Percentiles rank a stretch among this genome's conserved stretches.
These are phyloP conservation scores for Aphyosemion australe DNA, from an alignment of 2,113 vertebrate genomes.

Conservation along the genomic window DNA sequence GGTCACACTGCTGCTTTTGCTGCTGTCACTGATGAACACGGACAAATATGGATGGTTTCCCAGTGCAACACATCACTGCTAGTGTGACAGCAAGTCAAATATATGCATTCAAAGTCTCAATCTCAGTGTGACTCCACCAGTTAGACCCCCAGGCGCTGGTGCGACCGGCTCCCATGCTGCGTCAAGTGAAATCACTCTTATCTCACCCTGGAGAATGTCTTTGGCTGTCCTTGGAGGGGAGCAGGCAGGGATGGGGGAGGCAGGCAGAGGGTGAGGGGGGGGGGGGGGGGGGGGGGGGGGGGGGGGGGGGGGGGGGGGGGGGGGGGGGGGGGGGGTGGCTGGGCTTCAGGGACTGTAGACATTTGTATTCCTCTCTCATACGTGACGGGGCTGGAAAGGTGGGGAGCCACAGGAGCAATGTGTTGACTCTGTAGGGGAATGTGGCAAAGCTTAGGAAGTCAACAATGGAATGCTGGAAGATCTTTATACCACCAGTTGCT, in stretches of 20 bases:
- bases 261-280: no score
- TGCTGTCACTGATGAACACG: slow-evolving; percentile 37
- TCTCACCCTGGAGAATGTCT: slow-evolving; percentile 70
- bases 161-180: slow-evolving; percentile 38
- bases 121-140: slow-evolving; percentile 45
- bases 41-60: slow-evolving; percentile 42
- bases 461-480: slow-evolving; percentile 37
- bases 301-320: slow-evolving; percentile 41
- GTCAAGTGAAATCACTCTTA: slow-evolving; percentile 65
- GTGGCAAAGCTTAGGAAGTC: slow-evolving; percentile 63
- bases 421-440: slow-evolving; percentile 43
- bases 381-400: slow-evolving; percentile 58
- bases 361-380: slow-evolving; percentile 82
- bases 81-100: slow-evolving; percentile 46
- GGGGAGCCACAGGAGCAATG: slow-evolving; percentile 36
- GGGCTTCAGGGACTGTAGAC: slow-evolving; percentile 44
- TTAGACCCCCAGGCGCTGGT: slow-evolving; percentile 23
- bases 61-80: slow-evolving; percentile 10
- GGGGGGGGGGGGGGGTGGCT: slow-evolving; percentile 26
- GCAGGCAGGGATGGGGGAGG: slow-evolving; percentile 65
- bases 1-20: slow-evolving; percentile 17
- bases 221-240: slow-evolving; percentile 80
- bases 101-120: slow-evolving; percentile 57
- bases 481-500: slow-evolving; percentile 38
- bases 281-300: slow-evolving; percentile 32